phyloP scores from a whole-genome alignment of 2,888 invertebrate species.

The Hirtodrosophila histrioides region DNA sequence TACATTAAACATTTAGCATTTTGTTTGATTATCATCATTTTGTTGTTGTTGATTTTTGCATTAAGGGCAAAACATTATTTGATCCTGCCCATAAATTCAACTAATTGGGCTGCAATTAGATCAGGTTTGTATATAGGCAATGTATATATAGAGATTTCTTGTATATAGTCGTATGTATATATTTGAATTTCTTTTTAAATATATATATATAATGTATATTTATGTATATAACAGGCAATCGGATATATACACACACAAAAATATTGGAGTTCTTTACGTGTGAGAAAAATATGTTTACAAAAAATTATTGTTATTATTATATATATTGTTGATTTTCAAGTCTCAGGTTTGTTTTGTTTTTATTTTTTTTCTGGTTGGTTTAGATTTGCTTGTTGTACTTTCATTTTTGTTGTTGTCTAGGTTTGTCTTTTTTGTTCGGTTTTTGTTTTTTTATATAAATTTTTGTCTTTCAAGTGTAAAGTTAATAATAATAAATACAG shows the following conservation, averaged over 20 bases:
- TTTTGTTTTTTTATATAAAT: slow-evolving; percentile 29
- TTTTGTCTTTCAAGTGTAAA: slow-evolving; percentile 53
- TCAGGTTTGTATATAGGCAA: slow-evolving; percentile 57
- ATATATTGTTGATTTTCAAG: slow-evolving; percentile 47
- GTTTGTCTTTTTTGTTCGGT: slow-evolving; percentile 32
- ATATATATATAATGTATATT: slow-evolving; percentile 50
- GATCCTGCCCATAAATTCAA: slow-evolving; percentile 37
- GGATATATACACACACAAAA: slow-evolving; percentile 56
- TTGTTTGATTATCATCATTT: slow-evolving; percentile 22
- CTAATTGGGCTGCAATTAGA: slow-evolving; percentile 53
- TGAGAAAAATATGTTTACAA: slow-evolving; percentile 58
- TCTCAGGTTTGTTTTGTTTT: slow-evolving; percentile 64
- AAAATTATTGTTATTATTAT: slow-evolving; percentile 42
- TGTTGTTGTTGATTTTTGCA: slow-evolving; percentile 7
- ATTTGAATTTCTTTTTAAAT: slow-evolving; percentile 8
- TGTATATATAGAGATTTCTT: slow-evolving; percentile 53
- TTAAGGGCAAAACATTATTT: slow-evolving; percentile 38
- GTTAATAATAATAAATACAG: slow-evolving; percentile 54
- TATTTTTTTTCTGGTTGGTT: slow-evolving; percentile 57
- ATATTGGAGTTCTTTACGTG: slow-evolving; percentile 64
- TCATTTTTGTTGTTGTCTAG: slow-evolving; percentile 37
- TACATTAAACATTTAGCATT: slow-evolving; percentile 54
- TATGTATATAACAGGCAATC: slow-evolving; percentile 64
- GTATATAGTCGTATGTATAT: slow-evolving; percentile 56
- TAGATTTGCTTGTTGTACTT: slow-evolving; percentile 63